A percentile compares a stretch with the other conserved stretches of the same genome.
Evolutionary conservation across 2,797 vertebrate genomes (phyloP).

Genomic region (Synaphobranchus kaupii): DNA sequence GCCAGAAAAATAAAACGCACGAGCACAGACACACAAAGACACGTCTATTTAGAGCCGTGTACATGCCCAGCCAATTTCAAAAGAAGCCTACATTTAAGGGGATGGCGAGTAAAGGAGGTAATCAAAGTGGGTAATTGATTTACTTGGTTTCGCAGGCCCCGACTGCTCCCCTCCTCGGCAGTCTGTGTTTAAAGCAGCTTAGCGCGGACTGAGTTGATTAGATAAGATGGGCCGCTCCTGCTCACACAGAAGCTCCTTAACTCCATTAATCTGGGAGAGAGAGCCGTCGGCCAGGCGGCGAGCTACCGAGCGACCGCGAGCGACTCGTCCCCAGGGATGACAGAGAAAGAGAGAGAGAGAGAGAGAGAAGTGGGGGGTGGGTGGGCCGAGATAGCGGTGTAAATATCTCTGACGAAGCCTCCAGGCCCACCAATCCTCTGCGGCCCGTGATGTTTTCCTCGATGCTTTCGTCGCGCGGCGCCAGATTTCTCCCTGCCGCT

Average conservation of each 20-base stretch:
- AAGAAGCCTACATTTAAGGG: not conserved
- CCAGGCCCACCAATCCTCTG: not conserved
- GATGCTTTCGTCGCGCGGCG: not conserved
- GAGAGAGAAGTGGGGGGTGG: not conserved
- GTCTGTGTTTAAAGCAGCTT: constrained; percentile 66
- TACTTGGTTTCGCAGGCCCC: not conserved
- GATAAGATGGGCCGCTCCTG: constrained; percentile 67
- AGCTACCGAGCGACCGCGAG: not conserved
- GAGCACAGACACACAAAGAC: not conserved
- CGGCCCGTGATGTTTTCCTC: not conserved
- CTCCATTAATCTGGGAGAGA: not conserved
- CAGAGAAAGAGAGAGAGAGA: not conserved
- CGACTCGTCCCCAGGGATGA: not conserved
- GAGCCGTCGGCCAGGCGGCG: not conserved
- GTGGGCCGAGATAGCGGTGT: no score
- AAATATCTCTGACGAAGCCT: not conserved
- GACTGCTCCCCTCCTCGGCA: constrained; percentile 23
- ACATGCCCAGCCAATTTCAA: not conserved
- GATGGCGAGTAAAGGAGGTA: not conserved
- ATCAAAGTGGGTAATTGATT: not conserved
- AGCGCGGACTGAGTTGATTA: constrained; percentile 72
- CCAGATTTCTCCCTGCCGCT: not conserved
- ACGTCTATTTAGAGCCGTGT: not conserved
- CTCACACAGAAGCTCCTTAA: not conserved
- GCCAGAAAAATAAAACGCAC: no score